A percentile compares a stretch with the other conserved stretches of the same genome.
These are phyloP conservation scores for Montipora efflorescens DNA, from an alignment of 64 coral and sea anemone genomes.

Conservation along the genomic window DNA sequence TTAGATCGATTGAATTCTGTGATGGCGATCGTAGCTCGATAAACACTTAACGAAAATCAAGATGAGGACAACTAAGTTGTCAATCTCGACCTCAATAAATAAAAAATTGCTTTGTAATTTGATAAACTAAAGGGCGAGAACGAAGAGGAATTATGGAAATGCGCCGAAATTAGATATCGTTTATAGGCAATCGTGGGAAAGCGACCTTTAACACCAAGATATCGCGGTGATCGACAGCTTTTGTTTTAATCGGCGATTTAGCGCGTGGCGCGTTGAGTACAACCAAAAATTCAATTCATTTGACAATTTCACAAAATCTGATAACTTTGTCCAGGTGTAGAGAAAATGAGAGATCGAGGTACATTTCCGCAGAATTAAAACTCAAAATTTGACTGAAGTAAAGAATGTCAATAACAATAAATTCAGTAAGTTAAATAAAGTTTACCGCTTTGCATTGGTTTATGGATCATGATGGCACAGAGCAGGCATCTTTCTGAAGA, in stretches of 20 bases:
- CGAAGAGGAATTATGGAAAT: background rate
- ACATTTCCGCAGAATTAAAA: background rate
- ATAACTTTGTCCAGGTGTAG: background rate
- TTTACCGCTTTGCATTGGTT: too few species aligned
- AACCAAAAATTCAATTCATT: background rate
- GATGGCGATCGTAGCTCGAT: background rate
- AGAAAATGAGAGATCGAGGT: conserved; percentile 6
- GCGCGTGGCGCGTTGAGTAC: conserved; percentile 9
- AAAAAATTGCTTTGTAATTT: conserved; percentile 27
- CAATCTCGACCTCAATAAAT: background rate
- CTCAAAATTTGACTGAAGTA: background rate
- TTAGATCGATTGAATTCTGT: background rate
- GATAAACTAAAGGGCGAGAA: background rate
- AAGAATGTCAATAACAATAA: background rate
- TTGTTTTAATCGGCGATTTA: conserved; percentile 11
- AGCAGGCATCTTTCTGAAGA: background rate
- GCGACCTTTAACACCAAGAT: conserved; percentile 17
- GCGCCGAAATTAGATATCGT: conserved; percentile 31
- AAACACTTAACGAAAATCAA: background rate
- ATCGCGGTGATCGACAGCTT: background rate
- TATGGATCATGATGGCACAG: too few species aligned
- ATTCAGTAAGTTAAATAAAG: background rate
- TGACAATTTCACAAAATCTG: background rate
- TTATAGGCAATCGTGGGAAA: conserved; percentile 41
- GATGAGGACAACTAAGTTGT: background rate